phyloP scores from a whole-genome alignment of 2,113 vertebrate genomes.

The Muntiacus muntjak region DNA sequence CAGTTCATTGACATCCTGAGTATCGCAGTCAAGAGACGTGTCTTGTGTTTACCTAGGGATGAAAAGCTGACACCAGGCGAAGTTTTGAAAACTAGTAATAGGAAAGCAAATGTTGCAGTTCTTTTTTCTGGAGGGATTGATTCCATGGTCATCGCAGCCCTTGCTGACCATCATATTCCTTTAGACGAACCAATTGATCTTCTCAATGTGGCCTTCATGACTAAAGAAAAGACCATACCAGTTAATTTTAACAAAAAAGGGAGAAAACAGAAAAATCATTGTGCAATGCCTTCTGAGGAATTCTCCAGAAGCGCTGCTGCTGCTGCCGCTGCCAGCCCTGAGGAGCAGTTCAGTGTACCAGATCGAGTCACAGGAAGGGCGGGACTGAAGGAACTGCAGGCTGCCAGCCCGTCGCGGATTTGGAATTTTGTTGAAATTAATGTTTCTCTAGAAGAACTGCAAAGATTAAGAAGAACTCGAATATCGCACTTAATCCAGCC shows the following conservation, averaged over 20 bases:
- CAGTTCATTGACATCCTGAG: constrained; percentile 85
- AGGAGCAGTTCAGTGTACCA: constrained; percentile 83
- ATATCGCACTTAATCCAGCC: constrained; percentile 89
- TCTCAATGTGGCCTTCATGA: constrained; percentile 93
- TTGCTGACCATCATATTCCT: constrained; percentile 90
- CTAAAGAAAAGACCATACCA: constrained; percentile 71
- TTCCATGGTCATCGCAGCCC: constrained; percentile 90
- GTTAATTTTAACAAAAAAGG: constrained; percentile 57
- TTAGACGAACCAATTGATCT: constrained; percentile 90
- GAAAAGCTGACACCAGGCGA: background rate
- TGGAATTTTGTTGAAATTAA: constrained; percentile 98
- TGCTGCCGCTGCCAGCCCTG: background rate
- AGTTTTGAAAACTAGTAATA: background rate
- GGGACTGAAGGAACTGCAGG: constrained; percentile 87
- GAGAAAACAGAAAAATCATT: constrained; percentile 30
- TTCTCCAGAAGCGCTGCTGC: background rate
- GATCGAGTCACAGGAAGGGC: constrained; percentile 91
- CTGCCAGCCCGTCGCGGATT: constrained; percentile 83
- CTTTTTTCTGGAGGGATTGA: constrained; percentile 97
- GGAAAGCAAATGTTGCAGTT: constrained; percentile 83
- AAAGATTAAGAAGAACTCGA: constrained; percentile 79
- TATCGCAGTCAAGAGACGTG: constrained; percentile 85
- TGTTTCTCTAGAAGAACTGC: constrained; percentile 88
- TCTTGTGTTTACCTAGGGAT: constrained; percentile 79
- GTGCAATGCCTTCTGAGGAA: constrained; percentile 3